A percentile compares a stretch with the other conserved stretches of the same genome.
These are phyloP conservation scores for Globodera ellingtonae DNA, from an alignment of 1,140 invertebrate species.

Conservation along the genomic window DNA sequence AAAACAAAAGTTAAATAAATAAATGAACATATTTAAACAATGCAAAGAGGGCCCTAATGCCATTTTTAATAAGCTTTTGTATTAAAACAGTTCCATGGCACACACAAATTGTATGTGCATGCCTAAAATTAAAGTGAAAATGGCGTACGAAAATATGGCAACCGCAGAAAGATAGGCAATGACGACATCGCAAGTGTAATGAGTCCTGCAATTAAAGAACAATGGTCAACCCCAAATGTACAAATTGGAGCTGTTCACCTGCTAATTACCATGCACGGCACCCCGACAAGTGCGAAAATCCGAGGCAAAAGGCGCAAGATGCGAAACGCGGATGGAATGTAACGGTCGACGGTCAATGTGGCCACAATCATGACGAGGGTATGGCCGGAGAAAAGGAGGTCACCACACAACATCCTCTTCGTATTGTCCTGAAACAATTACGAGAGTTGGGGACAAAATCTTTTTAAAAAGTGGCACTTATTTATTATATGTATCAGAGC, in stretches of 20 bases:
- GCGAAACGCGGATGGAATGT: slow-evolving; percentile 42
- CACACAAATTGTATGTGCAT: no score
- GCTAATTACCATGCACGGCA: slow-evolving; percentile 44
- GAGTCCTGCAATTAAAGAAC: slow-evolving; percentile 27
- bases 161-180: slow-evolving; percentile 57
- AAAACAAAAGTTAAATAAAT: no score
- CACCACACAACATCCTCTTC: slow-evolving; percentile 61
- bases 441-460: not conserved
- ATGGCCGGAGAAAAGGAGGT: slow-evolving; percentile 61
- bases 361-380: slow-evolving; percentile 59
- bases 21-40: no score
- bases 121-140: not conserved
- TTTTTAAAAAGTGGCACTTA: not conserved
- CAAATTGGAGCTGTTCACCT: not conserved
- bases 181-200: slow-evolving; percentile 49
- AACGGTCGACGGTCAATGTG: slow-evolving; percentile 50
- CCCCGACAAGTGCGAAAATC: slow-evolving; percentile 38
- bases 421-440: slow-evolving; percentile 42
- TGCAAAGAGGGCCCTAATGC: no score
- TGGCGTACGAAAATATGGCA: slow-evolving; percentile 54
- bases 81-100: no score
- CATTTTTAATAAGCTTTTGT: no score
- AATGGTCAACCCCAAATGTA: no score
- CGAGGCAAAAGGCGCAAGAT: slow-evolving; percentile 36
- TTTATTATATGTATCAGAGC: no score